Conservation (phyloP, 2,797 vertebrate species). For the Arnoldichthys spilopterus region DNA sequence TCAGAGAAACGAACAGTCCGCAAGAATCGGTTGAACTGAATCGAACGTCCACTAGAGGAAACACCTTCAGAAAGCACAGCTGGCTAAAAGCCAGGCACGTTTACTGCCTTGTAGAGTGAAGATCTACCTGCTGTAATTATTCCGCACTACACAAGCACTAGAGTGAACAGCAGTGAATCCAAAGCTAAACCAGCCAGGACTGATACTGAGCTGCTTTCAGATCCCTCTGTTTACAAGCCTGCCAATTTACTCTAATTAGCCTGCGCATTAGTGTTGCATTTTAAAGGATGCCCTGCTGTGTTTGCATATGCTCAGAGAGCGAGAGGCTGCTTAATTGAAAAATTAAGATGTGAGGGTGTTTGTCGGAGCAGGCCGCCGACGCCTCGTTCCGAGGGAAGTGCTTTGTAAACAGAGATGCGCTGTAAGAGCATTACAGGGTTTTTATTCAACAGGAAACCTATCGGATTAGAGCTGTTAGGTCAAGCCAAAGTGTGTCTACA, state of each 20-base stretch:
- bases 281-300: conserved; percentile 79
- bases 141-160: background rate
- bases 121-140: conserved; percentile 52
- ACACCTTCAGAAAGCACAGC: too few species aligned
- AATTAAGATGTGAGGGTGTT: conserved; percentile 81
- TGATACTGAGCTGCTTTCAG: conserved; percentile 70
- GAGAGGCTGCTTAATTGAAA: conserved; percentile 83
- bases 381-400: conserved; percentile 61
- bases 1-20: conserved; percentile 3
- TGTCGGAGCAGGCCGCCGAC: conserved; percentile 70
- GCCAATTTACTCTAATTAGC: conserved; percentile 82
- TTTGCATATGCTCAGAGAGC: conserved; percentile 84
- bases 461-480: conserved; percentile 47
- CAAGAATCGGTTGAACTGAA: background rate
- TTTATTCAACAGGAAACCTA: conserved; percentile 43
- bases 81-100: conserved; percentile 28
- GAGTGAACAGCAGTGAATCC: conserved; percentile 21
- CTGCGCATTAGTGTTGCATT: conserved; percentile 80
- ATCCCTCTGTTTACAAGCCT: conserved; percentile 75
- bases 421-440: conserved; percentile 43
- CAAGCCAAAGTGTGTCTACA: conserved; percentile 31
- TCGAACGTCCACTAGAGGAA: background rate
- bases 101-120: background rate
- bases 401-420: conserved; percentile 44
- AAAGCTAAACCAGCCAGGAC: conserved; percentile 43